Evolutionary conservation across 2,888 invertebrate species (phyloP).

Genomic region (Fragum fragum): DNA sequence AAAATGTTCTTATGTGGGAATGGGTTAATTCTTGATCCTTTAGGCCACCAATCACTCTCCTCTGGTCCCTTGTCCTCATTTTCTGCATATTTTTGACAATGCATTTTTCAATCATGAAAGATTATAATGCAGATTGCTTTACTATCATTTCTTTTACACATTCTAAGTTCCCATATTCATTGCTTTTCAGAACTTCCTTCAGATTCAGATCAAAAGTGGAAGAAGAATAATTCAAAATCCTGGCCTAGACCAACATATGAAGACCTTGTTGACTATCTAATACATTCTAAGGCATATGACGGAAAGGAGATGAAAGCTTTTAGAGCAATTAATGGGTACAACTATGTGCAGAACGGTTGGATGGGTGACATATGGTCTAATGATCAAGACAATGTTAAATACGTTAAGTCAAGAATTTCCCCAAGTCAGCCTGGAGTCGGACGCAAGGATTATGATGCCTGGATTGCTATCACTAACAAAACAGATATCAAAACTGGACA

Average conservation of each 20-base stretch:
- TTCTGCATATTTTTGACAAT: not conserved
- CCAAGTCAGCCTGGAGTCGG: conserved; percentile 53
- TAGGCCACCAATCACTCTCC: not conserved
- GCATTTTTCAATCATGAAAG: not conserved
- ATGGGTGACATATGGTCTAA: conserved; percentile 33
- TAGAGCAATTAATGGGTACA: conserved; percentile 44
- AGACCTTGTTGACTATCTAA: conserved; percentile 38
- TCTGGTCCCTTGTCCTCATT: not conserved
- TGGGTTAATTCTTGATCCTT: too few relatives aligned
- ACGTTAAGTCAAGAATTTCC: conserved; percentile 23
- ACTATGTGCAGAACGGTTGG: conserved; percentile 48
- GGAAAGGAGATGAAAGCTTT: conserved; percentile 47
- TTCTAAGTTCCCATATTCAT: not conserved
- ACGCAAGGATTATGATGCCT: conserved; percentile 28
- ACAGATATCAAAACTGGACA: conserved; percentile 16
- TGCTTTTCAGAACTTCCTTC: not conserved
- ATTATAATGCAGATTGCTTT: not conserved
- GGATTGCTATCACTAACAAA: conserved; percentile 26
- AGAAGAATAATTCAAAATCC: conserved; percentile 23
- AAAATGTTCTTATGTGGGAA: too few relatives aligned
- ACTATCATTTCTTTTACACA: not conserved
- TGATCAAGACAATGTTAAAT: conserved; percentile 14
- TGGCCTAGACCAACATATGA: conserved; percentile 41
- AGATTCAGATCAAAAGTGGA: conserved; percentile 17
- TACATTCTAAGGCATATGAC: conserved; percentile 45